Percentiles rank a stretch among this genome's conserved stretches.
Conservation (phyloP, 2,113 vertebrate genomes). For the Nannospalax galili region DNA sequence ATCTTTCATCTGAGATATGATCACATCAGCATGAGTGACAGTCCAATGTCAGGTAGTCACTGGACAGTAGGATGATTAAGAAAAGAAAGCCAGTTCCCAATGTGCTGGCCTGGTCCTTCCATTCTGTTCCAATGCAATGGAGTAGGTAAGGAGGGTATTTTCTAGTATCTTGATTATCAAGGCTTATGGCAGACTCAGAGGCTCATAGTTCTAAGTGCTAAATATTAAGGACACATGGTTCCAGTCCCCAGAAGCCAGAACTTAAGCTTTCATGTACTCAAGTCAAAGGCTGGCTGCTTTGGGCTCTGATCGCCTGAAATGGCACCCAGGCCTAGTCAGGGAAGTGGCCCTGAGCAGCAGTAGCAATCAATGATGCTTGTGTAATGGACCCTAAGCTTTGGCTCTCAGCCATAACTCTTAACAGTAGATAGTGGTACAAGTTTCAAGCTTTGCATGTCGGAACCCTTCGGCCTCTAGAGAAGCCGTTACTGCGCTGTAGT, state of each 20-base stretch:
- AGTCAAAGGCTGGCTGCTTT: background rate
- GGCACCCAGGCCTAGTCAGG: background rate
- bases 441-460: background rate
- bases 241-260: background rate
- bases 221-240: no score
- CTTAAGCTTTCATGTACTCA: background rate
- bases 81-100: background rate
- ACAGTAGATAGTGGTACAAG: background rate
- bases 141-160: no score
- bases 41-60: background rate
- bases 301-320: background rate
- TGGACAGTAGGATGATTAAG: background rate
- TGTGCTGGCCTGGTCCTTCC: no score
- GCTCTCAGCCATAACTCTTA: rapidly evolving
- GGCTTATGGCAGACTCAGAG: background rate
- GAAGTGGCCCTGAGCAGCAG: background rate
- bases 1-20: background rate
- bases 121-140: background rate
- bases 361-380: background rate
- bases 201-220: background rate
- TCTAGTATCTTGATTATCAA: background rate
- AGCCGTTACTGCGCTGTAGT: no score
- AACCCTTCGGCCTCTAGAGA: background rate
- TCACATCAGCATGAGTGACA: background rate
- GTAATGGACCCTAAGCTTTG: background rate